Conservation (phyloP, 2,797 vertebrate genomes). For the Alca torda region DNA sequence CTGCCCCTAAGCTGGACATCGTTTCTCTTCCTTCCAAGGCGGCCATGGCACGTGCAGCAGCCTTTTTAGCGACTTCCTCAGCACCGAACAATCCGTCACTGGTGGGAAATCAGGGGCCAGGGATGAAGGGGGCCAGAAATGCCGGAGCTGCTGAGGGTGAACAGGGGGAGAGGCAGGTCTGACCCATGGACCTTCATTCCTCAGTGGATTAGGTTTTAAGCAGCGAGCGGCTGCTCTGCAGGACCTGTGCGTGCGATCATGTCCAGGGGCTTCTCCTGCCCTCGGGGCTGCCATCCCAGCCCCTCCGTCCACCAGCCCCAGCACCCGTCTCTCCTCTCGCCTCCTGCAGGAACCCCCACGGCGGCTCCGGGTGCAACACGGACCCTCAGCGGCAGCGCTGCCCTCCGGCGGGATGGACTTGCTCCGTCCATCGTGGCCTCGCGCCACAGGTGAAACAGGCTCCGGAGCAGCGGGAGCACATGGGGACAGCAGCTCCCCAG, state of each 20-base stretch:
- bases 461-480: background rate
- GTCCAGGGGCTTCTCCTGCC: background rate
- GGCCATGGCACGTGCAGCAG: background rate
- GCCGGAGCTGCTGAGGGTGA: accelerated
- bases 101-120: background rate
- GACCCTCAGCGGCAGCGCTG: background rate
- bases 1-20: background rate
- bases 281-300: background rate
- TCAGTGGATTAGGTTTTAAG: background rate
- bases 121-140: background rate
- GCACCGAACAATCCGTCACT: background rate
- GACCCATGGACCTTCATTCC: background rate
- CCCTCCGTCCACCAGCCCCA: background rate
- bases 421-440: background rate
- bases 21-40: background rate
- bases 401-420: background rate
- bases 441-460: accelerated
- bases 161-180: background rate
- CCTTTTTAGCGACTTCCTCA: background rate
- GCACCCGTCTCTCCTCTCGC: accelerated
- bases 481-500: accelerated
- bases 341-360: background rate
- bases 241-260: background rate
- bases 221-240: background rate
- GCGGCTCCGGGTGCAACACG: background rate